Evolutionary conservation across 2,113 vertebrate genomes (phyloP).

Genomic region (Cettia cetti): DNA sequence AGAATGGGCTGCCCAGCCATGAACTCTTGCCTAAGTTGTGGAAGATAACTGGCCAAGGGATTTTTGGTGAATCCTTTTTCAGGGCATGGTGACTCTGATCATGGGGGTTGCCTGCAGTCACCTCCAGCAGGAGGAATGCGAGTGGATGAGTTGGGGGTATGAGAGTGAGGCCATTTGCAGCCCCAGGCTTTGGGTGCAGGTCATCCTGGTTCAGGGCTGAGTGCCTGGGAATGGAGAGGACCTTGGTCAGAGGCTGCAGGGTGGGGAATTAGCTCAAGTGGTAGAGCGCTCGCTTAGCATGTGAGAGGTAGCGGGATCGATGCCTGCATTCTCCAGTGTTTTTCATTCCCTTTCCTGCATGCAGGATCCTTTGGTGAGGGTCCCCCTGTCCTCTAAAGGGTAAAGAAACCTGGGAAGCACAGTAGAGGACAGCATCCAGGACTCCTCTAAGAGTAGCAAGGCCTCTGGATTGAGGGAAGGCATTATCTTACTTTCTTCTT

Average conservation of each 20-base stretch:
- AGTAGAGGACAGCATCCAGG: neutral
- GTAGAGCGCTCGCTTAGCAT: neutral
- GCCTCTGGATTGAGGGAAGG: neutral
- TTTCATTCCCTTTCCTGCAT: neutral
- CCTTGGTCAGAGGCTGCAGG: fast-evolving
- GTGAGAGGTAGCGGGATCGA: neutral
- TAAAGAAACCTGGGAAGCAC: neutral
- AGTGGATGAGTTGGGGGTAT: neutral
- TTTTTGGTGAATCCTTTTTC: fast-evolving
- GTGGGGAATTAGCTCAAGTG: neutral
- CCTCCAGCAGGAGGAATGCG: neutral
- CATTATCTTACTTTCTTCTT: neutral
- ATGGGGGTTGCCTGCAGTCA: neutral
- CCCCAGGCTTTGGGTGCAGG: fast-evolving
- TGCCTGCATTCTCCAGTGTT: neutral
- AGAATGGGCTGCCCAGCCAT: neutral
- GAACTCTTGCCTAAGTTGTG: neutral
- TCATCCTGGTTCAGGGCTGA: neutral
- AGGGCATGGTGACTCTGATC: neutral
- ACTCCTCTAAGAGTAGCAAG: neutral
- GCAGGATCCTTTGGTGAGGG: fast-evolving
- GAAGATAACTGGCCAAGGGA: too few species aligned
- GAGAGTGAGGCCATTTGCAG: too few species aligned
- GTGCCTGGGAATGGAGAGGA: neutral
- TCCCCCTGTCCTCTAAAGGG: neutral